These are phyloP conservation scores for Odocoileus virginianus DNA, from an alignment of 2,113 vertebrate genomes.

Conservation along the genomic window DNA sequence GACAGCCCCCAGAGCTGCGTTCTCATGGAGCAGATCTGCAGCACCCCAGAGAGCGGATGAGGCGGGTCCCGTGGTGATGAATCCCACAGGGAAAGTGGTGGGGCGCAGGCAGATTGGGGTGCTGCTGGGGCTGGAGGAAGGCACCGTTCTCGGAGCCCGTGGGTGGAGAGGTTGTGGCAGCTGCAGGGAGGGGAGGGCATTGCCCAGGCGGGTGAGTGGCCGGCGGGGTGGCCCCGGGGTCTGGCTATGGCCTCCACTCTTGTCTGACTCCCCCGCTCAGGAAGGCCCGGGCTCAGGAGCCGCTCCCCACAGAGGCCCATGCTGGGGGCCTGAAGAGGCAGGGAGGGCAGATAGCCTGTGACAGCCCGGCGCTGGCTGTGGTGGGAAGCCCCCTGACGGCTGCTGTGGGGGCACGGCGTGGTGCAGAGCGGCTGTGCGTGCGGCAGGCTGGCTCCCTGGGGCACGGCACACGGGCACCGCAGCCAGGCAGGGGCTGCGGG, in stretches of 20 bases:
- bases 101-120: not conserved
- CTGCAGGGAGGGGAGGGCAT: not conserved
- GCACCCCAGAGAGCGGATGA: not conserved
- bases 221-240: not conserved
- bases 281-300: not conserved
- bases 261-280: not conserved
- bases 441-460: not conserved
- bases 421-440: fast-evolving
- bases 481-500: not conserved
- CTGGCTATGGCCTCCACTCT: not conserved
- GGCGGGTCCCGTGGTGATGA: not conserved
- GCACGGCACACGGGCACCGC: not conserved
- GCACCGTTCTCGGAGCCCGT: fast-evolving
- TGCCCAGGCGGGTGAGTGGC: not conserved
- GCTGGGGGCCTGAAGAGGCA: not conserved
- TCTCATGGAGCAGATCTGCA: not conserved
- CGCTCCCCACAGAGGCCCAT: not conserved
- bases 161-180: fast-evolving
- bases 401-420: not conserved
- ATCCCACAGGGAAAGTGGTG: not conserved
- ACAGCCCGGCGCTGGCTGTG: not conserved
- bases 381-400: not conserved
- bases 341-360: not conserved
- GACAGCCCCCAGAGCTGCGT: not conserved
- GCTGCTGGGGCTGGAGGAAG: not conserved